These are phyloP conservation scores for Tinamus major DNA, from an alignment of 2,797 vertebrate genomes.

Conservation along the genomic window DNA sequence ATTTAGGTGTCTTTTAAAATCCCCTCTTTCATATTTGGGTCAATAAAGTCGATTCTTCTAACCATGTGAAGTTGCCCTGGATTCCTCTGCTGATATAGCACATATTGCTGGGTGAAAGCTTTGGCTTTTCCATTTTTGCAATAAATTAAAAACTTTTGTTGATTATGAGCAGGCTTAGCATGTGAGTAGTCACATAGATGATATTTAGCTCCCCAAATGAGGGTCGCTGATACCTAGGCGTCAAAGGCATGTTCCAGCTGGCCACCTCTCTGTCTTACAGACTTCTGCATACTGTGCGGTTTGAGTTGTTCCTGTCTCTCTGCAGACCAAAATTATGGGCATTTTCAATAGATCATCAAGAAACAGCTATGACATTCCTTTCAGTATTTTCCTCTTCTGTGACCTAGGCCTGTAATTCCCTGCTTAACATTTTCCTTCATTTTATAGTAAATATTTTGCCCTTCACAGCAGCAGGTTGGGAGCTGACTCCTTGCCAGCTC, in stretches of 20 bases:
- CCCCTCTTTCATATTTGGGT: background rate
- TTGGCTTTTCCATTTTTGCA: background rate
- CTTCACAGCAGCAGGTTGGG: background rate
- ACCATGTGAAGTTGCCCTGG: background rate
- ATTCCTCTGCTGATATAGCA: background rate
- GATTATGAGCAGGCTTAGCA: background rate
- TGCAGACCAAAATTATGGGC: background rate
- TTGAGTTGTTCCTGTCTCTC: background rate
- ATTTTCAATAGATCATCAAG: background rate
- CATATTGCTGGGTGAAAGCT: background rate
- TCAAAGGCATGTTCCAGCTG: background rate
- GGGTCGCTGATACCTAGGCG: background rate
- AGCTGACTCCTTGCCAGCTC: background rate
- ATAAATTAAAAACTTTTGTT: background rate
- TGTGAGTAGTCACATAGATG: background rate
- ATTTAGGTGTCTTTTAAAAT: background rate
- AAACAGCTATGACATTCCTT: background rate
- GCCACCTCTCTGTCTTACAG: background rate
- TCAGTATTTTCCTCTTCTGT: background rate
- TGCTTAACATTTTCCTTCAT: background rate
- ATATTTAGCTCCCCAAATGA: background rate
- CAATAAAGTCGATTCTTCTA: background rate
- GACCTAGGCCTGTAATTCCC: background rate
- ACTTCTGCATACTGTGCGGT: rapidly evolving
- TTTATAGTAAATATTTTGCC: background rate